Base-by-base conservation (phyloP, 2,797 vertebrate species). In the Oreochromis mossambicus region DNA sequence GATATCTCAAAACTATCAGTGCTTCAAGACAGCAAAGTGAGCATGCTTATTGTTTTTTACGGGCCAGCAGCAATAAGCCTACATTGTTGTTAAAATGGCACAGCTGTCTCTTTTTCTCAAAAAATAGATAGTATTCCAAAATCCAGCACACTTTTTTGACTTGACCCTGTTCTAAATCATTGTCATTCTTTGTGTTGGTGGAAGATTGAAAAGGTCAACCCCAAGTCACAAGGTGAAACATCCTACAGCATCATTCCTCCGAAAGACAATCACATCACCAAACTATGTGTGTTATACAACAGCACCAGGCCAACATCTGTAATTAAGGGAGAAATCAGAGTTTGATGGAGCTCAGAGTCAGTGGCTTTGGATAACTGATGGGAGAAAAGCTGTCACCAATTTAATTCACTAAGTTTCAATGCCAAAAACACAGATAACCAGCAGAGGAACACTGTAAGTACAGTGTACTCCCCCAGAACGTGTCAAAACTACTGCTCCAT, bases 301-400 rank as follows among this genome's bases (percentile, higher is more conserved):
- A 61, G 29, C 85, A 50, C 17, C 6, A 4, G 7, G 3, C 26
- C 13, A 24, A 81, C 3, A 29, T 79, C 1, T 81, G 80, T 6
- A 83, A 92, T 48, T 88, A 90, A 24, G 89, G 78, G 1, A 21
- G 85, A 58, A 78, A 21, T 21, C 83, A 88, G 36, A 66, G 87
- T 2, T 63, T 66, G 17, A 89, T 83, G 83, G 79, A 91, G 9
- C 66, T 90, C 3, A 29, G 86, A 63, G 43, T 66, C 2, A 90
- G 89, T 84, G 87, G 84, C 7, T 89, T 90, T 61, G 88, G 88
- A 19, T 81, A 1, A 80, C 87, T 26, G 50, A 80, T 34, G 46
- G 83, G 2, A 90, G 85, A 21, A 91, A 86, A 17, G 8, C 15
- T 2, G 80, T 92, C 6, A 70, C 84, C 2, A 87, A 79, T 7